Evolutionary conservation across 2,888 invertebrate species (phyloP), one percentile per base, ranked within the genome.

Genomic region (Leptinotarsa haldemani): DNA sequence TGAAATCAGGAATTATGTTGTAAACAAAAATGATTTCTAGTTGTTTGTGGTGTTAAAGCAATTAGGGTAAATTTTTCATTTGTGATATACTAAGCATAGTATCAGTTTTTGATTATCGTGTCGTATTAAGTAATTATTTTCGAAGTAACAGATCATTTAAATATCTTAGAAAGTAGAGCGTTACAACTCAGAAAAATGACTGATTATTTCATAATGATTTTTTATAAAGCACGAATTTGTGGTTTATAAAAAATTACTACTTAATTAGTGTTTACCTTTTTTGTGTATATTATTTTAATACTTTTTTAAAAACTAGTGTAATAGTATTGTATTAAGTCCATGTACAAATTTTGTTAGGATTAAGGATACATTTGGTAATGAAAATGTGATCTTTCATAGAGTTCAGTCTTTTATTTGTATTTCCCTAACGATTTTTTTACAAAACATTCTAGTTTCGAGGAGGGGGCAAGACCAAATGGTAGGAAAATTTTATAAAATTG

Each of bases 321-420:
- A 72, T 75, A 77, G 77, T 78, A 78, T 78, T 75, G 77, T 79
- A 79, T 79, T 80, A 82, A 83, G 81, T 80, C 77, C 78, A 82
- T 84, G 84, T 84, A 84, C 84, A 84, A 84, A 84, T 79, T 81
- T 80, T 81, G 80, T 82, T 83, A 83, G 82, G 74, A 74, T 79
- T 82, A 81, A 80, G 80, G 77, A 78, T 79, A 81, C 77, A 80
- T 80, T 81, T 80, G 78, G 80, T 80, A 82, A 82, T 81, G 80
- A 81, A 81, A 82, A 77, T 80, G 80, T 82, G 81, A 81, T 81
- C 80, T 82, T 82, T 81, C 78, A 75, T 79, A 79, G n/a, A 73
- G n/a, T 3, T 50, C 48, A 4, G 52, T 58, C 20, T 71, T 65
- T 71, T 66, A 50, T 69, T 69, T 48, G 16, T 46, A 50, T 16